Conservation (phyloP, 2,113 vertebrate species). For the Hyaena hyaena region DNA sequence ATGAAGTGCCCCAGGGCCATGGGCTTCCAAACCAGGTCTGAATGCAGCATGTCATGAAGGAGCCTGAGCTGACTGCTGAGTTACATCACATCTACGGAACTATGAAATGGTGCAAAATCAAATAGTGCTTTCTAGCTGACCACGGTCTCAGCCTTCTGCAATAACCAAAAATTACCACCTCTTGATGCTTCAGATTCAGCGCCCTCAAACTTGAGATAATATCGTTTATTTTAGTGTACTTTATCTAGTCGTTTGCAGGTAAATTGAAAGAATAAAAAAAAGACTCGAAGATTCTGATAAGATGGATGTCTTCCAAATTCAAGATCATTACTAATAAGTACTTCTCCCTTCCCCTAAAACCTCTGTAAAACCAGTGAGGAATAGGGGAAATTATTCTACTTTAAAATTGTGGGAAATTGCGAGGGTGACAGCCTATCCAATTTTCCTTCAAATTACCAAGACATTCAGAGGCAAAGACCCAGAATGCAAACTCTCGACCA, state of each 20-base stretch:
- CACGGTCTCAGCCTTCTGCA: not conserved
- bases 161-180: not conserved
- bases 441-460: conserved; percentile 33
- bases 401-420: not conserved
- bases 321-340: not conserved
- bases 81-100: not conserved
- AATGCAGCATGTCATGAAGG: rapidly evolving
- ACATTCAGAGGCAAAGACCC: not conserved
- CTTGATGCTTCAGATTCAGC: not conserved
- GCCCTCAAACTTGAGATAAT: conserved; percentile 1
- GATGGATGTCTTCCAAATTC: conserved; percentile 1
- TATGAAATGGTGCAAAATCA: not conserved
- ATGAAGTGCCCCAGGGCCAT: not conserved
- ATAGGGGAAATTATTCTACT: not conserved
- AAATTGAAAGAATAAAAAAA: not conserved
- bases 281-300: not conserved
- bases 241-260: not conserved
- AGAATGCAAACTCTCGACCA: not conserved
- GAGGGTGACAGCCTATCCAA: not conserved
- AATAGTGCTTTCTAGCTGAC: not conserved
- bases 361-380: not conserved
- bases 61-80: not conserved
- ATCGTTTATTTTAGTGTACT: not conserved
- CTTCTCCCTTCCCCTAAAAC: not conserved
- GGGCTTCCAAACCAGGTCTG: not conserved